Base-by-base conservation (phyloP, 2,113 vertebrate genomes). In the Pyxicephalus adspersus region DNA sequence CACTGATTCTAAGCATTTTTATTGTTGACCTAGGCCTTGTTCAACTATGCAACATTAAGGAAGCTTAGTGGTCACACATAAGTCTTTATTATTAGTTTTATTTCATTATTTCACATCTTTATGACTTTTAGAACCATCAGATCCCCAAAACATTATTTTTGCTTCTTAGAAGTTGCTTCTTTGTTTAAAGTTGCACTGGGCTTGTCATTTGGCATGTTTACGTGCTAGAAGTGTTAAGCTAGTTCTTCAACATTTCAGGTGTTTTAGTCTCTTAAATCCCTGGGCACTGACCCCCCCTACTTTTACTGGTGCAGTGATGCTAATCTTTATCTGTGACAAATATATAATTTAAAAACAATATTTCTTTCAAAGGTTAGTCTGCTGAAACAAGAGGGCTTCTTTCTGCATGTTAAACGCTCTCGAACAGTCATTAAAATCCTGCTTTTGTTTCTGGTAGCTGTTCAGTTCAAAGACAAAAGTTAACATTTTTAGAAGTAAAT, bases 391-490 rank as follows among this genome's bases (percentile, higher is more conserved):
- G 87, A 74, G 38, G 86, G 63, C 52, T 29, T 64, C 86, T 83
- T 87, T 85, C 85, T 85, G 80, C 83, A 80, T 86, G 86, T 86
- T 91, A 89, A 90, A 86, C 88, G 87, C 86, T 89, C 86, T 85
- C 86, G 86, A 85, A 88, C 90, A 89, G 87, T 90, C 87, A 89
- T 91, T 91, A 92, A 91, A 89, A 89, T 85, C 77, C 88, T 84
- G 84, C 87, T 87, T 86, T 76, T 83, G 85, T 86, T 88, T 90
- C 88, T 83, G 28, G 83, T 90, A 87, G 83, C 80, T 83, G 80
- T 68, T 79, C 77, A 84, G 85, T 87, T 93, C 88, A 88, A 89
- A 89, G 87, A 85, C 64, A 80, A 83, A 52, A 82, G 76, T 90
- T 84, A 87, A 85, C 85, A 87, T 90, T 87, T 70, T 88, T 88